phyloP scores from a whole-genome alignment of 1,140 invertebrate species.

The Sitobion miscanthi region DNA sequence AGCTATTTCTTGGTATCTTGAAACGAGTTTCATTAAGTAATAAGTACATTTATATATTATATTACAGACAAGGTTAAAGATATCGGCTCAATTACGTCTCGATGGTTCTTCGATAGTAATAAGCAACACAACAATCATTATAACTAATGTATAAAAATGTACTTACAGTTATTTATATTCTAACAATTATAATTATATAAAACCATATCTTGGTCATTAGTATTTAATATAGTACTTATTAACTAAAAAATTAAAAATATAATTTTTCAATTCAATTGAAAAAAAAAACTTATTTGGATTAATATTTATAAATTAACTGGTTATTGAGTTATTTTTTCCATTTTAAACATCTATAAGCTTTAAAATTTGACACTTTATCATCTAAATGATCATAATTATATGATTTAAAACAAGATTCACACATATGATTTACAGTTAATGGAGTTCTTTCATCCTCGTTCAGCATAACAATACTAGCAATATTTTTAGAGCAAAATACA shows the following conservation, averaged over 20 bases:
- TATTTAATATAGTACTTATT: not conserved
- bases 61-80: no score
- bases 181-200: not conserved
- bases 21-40: no score
- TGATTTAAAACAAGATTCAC: conserved; percentile 29
- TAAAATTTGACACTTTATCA: conserved; percentile 28
- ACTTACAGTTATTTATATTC: no score
- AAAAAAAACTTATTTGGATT: no score
- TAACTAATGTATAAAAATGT: no score
- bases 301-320: not conserved
- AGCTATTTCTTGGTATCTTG: no score
- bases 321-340: not conserved
- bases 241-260: not conserved
- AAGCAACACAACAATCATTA: no score
- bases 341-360: conserved; percentile 46
- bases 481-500: conserved; percentile 20
- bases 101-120: no score
- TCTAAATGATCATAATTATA: conserved; percentile 37
- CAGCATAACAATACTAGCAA: conserved; percentile 34
- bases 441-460: conserved; percentile 31
- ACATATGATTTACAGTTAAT: conserved; percentile 37
- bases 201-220: not conserved
- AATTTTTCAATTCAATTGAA: not conserved
- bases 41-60: no score
- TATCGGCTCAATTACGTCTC: no score